A percentile compares a stretch with the other conserved stretches of the same genome.
Evolutionary conservation across 2,888 invertebrate species (phyloP).

Genomic region (Pterobdella sp.): DNA sequence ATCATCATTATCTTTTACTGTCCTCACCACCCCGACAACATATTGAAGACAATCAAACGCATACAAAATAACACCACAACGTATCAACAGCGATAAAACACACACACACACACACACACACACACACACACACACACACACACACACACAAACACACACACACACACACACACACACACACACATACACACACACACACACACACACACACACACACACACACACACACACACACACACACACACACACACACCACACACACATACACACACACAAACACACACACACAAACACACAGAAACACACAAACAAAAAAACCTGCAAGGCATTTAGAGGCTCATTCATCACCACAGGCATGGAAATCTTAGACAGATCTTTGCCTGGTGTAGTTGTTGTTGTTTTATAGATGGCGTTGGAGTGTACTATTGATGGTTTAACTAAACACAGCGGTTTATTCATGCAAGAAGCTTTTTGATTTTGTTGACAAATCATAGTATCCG

Average conservation of each 20-base stretch:
- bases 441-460: too few relatives aligned
- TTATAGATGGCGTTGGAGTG: slow-evolving; percentile 12
- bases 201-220: not conserved
- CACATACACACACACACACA: not conserved
- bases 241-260: too few relatives aligned
- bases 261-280: too few relatives aligned
- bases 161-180: not conserved
- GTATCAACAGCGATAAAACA: too few relatives aligned
- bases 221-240: not conserved
- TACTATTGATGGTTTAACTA: too few relatives aligned
- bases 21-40: not conserved
- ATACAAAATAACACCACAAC: too few relatives aligned
- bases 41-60: not conserved
- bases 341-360: slow-evolving; percentile 79
- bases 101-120: too few relatives aligned
- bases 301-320: slow-evolving; percentile 54
- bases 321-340: slow-evolving; percentile 72
- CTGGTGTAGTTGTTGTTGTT: slow-evolving; percentile 12
- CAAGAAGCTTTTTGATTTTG: too few relatives aligned
- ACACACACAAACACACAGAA: too few relatives aligned
- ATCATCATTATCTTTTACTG: not conserved
- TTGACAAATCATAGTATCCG: too few relatives aligned
- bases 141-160: too few relatives aligned
- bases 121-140: not conserved
- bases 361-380: slow-evolving; percentile 74